Evolutionary conservation across 2,113 vertebrate species (phyloP).

Genomic region (Onychostoma macrolepis): DNA sequence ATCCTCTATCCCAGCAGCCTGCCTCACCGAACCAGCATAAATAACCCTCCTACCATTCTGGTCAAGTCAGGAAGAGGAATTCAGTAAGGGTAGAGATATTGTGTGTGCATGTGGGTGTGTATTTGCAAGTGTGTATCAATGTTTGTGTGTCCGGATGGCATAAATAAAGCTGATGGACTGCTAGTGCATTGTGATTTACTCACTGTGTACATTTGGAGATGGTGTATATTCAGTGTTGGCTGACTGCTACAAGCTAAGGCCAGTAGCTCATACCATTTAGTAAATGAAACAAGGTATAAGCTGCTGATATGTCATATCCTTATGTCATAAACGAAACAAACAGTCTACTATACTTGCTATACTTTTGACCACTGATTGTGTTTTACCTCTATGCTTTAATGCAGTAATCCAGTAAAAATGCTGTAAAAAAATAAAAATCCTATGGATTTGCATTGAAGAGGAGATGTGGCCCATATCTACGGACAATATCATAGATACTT

Average conservation of each 20-base stretch:
- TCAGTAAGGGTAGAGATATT: slow-evolving; percentile 7
- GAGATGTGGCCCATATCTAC: too few species aligned
- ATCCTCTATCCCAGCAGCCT: slow-evolving; percentile 39
- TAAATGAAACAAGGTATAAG: slow-evolving; percentile 9
- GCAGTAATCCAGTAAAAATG: not conserved
- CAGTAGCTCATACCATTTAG: slow-evolving; percentile 17
- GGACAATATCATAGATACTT: too few species aligned
- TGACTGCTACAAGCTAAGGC: slow-evolving; percentile 63
- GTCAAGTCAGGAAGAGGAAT: slow-evolving; percentile 11
- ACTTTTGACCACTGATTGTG: not conserved
- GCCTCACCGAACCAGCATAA: slow-evolving; percentile 1
- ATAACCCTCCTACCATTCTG: slow-evolving; percentile 8
- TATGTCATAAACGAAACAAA: not conserved
- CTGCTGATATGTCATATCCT: slow-evolving; percentile 1
- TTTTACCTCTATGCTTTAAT: not conserved
- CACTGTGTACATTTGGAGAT: slow-evolving; percentile 44
- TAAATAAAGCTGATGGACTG: not conserved
- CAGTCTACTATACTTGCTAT: not conserved
- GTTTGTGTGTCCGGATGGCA: slow-evolving; percentile 28
- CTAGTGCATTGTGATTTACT: slow-evolving; percentile 28
- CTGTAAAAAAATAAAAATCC: too few species aligned
- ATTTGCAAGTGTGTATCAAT: slow-evolving; percentile 22
- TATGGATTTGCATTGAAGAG: too few species aligned
- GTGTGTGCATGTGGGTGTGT: slow-evolving; percentile 18
- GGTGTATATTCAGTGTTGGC: slow-evolving; percentile 68